Conservation (phyloP, 2,888 invertebrate genomes). For the Lepidochrysops patricia region DNA sequence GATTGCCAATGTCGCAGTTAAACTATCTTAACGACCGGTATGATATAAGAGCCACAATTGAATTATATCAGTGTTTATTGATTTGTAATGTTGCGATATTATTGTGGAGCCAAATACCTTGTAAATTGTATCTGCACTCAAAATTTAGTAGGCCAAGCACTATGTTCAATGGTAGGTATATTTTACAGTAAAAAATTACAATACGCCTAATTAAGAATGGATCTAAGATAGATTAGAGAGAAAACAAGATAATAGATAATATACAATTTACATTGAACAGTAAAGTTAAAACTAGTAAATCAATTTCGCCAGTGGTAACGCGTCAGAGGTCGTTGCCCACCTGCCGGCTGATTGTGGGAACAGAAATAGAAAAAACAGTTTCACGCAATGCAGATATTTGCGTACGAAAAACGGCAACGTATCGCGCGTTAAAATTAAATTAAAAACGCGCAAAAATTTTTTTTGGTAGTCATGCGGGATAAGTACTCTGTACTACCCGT, state of each 20-base stretch:
- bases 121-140: too few relatives aligned
- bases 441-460: too few relatives aligned
- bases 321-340: neutral
- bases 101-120: neutral
- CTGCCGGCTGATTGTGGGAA: neutral
- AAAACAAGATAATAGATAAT: too few relatives aligned
- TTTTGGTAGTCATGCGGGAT: too few relatives aligned
- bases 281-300: neutral
- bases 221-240: too few relatives aligned
- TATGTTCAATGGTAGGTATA: too few relatives aligned
- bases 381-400: neutral
- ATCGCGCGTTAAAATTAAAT: too few relatives aligned
- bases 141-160: too few relatives aligned
- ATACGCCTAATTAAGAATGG: too few relatives aligned
- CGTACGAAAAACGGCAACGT: neutral
- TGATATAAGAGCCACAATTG: neutral
- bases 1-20: neutral
- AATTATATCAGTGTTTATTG: constrained; percentile 3
- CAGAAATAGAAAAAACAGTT: neutral
- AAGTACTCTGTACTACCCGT: too few relatives aligned
- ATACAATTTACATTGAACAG: too few relatives aligned
- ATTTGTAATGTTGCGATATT: neutral
- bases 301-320: neutral
- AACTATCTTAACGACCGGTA: neutral
- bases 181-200: neutral